Evolutionary conservation across 1,140 invertebrate species (phyloP).

Genomic region (Pogonognathellus flavescens): DNA sequence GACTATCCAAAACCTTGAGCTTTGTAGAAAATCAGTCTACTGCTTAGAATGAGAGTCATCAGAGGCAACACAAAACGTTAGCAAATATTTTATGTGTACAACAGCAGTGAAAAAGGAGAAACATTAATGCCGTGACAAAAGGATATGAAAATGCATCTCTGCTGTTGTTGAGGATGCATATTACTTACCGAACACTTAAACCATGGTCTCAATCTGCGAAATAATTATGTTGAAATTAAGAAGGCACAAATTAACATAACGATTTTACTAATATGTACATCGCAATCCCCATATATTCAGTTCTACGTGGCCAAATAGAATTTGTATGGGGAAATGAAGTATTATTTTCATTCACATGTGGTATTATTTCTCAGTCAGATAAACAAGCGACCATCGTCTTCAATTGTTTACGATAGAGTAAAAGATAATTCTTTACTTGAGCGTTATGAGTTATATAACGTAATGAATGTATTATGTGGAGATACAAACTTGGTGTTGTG

Average conservation of each 20-base stretch:
- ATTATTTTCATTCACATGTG: too few relatives aligned
- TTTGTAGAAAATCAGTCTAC: not conserved
- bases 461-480: not conserved
- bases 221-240: not conserved
- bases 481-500: constrained; percentile 1
- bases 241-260: constrained; percentile 8
- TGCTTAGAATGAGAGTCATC: not conserved
- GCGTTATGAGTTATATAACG: too few relatives aligned
- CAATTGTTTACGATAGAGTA: too few relatives aligned
- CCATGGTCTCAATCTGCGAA: constrained; percentile 5
- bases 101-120: not conserved
- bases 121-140: not conserved
- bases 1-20: constrained; percentile 29
- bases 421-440: too few relatives aligned
- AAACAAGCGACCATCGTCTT: too few relatives aligned
- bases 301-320: not conserved
- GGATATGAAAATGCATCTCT: not conserved
- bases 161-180: not conserved
- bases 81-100: not conserved
- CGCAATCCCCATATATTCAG: not conserved
- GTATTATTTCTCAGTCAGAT: too few relatives aligned
- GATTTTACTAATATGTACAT: constrained; percentile 5
- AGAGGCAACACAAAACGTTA: not conserved
- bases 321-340: too few relatives aligned
- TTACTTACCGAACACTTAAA: not conserved